Evolutionary conservation across 1,140 invertebrate species (phyloP).

Genomic region (Nephotettix cincticeps): DNA sequence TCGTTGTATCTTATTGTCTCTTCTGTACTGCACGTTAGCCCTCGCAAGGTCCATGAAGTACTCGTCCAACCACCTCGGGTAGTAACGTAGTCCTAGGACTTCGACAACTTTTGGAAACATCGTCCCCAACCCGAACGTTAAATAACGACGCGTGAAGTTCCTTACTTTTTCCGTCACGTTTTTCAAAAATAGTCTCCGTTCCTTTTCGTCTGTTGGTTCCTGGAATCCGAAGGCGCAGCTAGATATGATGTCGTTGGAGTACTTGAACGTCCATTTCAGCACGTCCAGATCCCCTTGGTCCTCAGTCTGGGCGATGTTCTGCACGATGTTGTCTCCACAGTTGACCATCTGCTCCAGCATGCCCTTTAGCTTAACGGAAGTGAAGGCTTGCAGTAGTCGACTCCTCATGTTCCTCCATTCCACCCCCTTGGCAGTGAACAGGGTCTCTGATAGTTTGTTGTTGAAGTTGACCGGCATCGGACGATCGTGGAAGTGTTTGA

Average conservation of each 20-base stretch:
- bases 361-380: neutral
- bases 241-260: neutral
- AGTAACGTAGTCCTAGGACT: neutral
- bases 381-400: neutral
- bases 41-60: neutral
- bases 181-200: neutral
- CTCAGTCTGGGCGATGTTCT: neutral
- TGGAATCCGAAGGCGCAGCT: neutral
- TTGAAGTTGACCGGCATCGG: neutral
- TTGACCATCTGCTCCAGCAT: neutral
- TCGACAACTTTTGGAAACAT: neutral
- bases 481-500: neutral
- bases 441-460: neutral
- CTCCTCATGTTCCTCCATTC: neutral
- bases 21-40: too few relatives aligned
- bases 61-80: neutral
- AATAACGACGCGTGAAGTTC: neutral
- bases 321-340: neutral
- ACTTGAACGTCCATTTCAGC: neutral
- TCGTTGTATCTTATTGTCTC: too few relatives aligned
- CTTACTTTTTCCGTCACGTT: neutral
- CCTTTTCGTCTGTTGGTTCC: neutral
- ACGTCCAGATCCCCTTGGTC: neutral
- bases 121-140: neutral
- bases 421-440: neutral